A percentile compares a stretch with the other conserved stretches of the same genome.
Evolutionary conservation across 1,140 invertebrate species (phyloP).

Genomic region (Phthorimaea operculella): DNA sequence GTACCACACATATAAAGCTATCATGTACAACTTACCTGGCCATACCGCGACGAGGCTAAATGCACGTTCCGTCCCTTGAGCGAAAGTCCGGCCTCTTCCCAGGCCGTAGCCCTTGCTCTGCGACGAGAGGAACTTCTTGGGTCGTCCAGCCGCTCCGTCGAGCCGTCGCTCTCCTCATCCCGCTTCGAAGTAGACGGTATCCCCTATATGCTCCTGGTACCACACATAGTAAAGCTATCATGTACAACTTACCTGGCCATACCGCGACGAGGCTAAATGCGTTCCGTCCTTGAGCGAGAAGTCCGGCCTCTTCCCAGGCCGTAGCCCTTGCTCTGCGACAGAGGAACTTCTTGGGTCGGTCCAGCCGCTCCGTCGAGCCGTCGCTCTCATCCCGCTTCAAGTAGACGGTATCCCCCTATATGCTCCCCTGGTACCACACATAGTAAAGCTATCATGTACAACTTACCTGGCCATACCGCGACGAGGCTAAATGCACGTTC

Average conservation of each 20-base stretch:
- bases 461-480: slow-evolving; percentile 64
- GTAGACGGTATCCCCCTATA: slow-evolving; percentile 53
- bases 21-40: slow-evolving; percentile 52
- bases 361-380: slow-evolving; percentile 55
- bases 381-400: slow-evolving; percentile 54
- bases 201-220: slow-evolving; percentile 52
- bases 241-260: slow-evolving; percentile 63
- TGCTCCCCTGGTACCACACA: slow-evolving; percentile 46
- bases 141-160: slow-evolving; percentile 60
- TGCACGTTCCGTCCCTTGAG: slow-evolving; percentile 57
- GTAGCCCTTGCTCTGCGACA: slow-evolving; percentile 55
- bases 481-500: slow-evolving; percentile 57
- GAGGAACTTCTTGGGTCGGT: slow-evolving; percentile 63
- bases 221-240: no score
- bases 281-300: slow-evolving; percentile 61
- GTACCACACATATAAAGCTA: no score
- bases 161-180: slow-evolving; percentile 52
- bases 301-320: slow-evolving; percentile 59
- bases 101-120: slow-evolving; percentile 58
- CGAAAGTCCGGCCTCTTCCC: slow-evolving; percentile 60
- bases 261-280: slow-evolving; percentile 58
- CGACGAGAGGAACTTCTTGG: slow-evolving; percentile 57
- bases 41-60: slow-evolving; percentile 59
- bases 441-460: no score
- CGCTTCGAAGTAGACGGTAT: slow-evolving; percentile 49